A percentile compares a stretch with the other conserved stretches of the same genome.
Evolutionary conservation across 35 echinoderm and acorn worm genomes (phyloP).

Genomic region (Chiridota heheva): DNA sequence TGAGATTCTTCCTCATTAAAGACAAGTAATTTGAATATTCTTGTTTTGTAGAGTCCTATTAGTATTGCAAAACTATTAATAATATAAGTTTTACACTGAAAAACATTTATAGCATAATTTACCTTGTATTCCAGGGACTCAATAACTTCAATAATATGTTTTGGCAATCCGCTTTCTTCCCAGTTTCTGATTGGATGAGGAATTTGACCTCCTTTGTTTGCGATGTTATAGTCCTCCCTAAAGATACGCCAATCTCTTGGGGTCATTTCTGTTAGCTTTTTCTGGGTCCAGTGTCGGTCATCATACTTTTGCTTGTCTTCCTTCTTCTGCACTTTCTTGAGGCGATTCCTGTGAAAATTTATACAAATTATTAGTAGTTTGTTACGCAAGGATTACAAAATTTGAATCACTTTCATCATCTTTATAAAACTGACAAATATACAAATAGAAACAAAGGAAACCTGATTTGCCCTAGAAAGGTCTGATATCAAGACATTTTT

Average conservation of each 20-base stretch:
- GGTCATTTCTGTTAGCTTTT: slow-evolving; percentile 77
- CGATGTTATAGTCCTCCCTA: slow-evolving; percentile 97
- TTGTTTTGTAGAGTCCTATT: too few relatives aligned
- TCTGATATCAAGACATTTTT: too few relatives aligned
- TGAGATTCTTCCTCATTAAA: too few relatives aligned
- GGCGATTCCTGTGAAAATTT: slow-evolving; percentile 43
- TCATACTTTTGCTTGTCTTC: slow-evolving; percentile 91
- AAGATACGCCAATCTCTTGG: slow-evolving; percentile 98
- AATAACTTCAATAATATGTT: slow-evolving; percentile 81
- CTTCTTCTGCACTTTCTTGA: slow-evolving; percentile 80
- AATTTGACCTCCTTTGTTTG: slow-evolving; percentile 90
- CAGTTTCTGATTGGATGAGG: slow-evolving; percentile 72
- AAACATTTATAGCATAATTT: too few relatives aligned
- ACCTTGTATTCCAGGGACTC: slow-evolving; percentile 78
- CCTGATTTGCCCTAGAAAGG: too few relatives aligned
- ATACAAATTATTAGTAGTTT: too few relatives aligned
- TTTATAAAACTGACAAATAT: too few relatives aligned
- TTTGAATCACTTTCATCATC: not conserved
- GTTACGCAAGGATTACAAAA: not conserved
- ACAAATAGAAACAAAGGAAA: too few relatives aligned
- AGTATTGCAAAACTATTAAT: too few relatives aligned
- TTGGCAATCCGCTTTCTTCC: slow-evolving; percentile 62
- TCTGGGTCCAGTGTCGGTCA: slow-evolving; percentile 94
- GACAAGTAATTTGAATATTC: too few relatives aligned
- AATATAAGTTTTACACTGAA: too few relatives aligned